Percentiles rank a stretch among this genome's conserved stretches.
Conservation (phyloP, 2,113 vertebrate species). For the Centropus bengalensis region DNA sequence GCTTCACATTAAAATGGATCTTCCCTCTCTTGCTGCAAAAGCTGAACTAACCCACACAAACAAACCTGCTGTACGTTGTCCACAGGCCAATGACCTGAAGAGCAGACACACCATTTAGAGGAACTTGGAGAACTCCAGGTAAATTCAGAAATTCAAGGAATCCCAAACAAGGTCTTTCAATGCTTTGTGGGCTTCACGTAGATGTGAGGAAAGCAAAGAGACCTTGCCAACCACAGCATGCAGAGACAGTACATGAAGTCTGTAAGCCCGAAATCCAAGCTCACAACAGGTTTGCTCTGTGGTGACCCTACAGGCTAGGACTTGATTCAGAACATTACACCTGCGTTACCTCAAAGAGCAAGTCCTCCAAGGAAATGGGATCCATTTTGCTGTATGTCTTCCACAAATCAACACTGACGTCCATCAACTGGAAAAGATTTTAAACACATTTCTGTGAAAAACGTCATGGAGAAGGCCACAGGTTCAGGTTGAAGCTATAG, state of each 20-base stretch:
- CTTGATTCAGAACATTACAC: not conserved
- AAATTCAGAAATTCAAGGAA: not conserved
- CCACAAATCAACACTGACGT: constrained; percentile 92
- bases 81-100: not conserved
- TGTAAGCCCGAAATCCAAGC: not conserved
- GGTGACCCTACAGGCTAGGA: not conserved
- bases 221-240: not conserved
- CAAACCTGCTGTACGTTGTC: not conserved
- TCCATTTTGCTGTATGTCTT: constrained; percentile 90
- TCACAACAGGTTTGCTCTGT: not conserved
- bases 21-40: not conserved
- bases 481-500: rapidly evolving
- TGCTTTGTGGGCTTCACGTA: not conserved
- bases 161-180: not conserved
- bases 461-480: rapidly evolving
- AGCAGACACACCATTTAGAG: not conserved
- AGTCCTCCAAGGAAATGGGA: constrained; percentile 86
- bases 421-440: constrained; percentile 84
- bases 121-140: not conserved
- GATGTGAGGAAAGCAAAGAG: not conserved
- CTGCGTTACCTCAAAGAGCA: constrained; percentile 86
- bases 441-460: not conserved
- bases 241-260: not conserved
- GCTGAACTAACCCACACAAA: not conserved
- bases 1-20: not conserved